Conservation (phyloP, 2,888 invertebrate genomes). For the Agonopterix arenella region DNA sequence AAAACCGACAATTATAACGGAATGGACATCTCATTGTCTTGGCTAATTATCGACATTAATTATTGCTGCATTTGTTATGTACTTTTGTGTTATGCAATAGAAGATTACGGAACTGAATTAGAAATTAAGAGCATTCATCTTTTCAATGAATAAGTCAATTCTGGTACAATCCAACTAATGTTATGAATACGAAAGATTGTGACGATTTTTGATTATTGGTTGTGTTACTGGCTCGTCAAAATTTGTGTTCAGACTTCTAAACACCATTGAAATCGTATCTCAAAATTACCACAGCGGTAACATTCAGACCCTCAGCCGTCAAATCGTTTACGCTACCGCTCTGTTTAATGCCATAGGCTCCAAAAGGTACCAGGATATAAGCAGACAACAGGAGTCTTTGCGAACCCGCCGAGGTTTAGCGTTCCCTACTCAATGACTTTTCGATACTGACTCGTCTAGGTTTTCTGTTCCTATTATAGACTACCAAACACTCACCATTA, state of each 20-base stretch:
- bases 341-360: slow-evolving; percentile 49
- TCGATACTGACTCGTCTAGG: background rate
- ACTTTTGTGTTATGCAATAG: background rate
- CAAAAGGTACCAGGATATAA: slow-evolving; percentile 59
- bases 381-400: slow-evolving; percentile 43
- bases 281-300: slow-evolving; percentile 56
- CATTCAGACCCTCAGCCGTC: slow-evolving; percentile 42
- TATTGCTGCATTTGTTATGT: background rate
- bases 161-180: background rate
- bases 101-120: background rate
- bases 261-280: slow-evolving; percentile 67
- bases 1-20: too few relatives aligned
- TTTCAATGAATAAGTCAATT: too few relatives aligned
- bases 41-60: background rate
- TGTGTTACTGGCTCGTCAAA: background rate
- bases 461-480: background rate
- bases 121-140: background rate
- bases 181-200: background rate
- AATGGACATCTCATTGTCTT: too few relatives aligned
- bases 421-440: background rate
- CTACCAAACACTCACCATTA: slow-evolving; percentile 46
- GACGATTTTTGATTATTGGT: background rate
- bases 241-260: background rate
- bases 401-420: background rate
- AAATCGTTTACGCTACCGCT: slow-evolving; percentile 62